These are phyloP conservation scores for Habroteleia sp. DNA, from an alignment of 2,888 invertebrate species.

Conservation along the genomic window DNA sequence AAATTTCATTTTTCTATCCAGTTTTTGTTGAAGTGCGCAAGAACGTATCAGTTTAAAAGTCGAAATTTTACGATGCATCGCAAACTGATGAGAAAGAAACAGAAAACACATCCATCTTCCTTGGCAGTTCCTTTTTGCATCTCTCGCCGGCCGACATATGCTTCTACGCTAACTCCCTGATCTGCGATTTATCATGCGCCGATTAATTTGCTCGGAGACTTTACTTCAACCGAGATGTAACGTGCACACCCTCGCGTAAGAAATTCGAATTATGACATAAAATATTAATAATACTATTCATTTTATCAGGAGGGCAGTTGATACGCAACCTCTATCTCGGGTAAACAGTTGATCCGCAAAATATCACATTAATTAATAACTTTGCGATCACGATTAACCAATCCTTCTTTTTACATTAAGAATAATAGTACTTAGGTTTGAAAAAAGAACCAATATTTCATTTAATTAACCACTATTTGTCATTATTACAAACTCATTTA, in stretches of 20 bases:
- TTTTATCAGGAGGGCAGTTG: slow-evolving; percentile 40
- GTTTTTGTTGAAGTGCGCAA: slow-evolving; percentile 41
- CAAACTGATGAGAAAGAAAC: slow-evolving; percentile 65
- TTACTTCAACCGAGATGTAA: slow-evolving; percentile 51
- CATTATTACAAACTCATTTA: too few species aligned
- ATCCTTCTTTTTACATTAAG: too few species aligned
- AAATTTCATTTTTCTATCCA: slow-evolving; percentile 52
- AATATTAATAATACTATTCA: slow-evolving; percentile 56
- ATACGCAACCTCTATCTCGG: slow-evolving; percentile 23
- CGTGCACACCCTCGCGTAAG: slow-evolving; percentile 37
- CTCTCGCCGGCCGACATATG: slow-evolving; percentile 59
- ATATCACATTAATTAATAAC: slow-evolving; percentile 50
- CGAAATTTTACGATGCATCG: slow-evolving; percentile 58
- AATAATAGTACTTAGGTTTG: too few species aligned
- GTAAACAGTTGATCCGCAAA: slow-evolving; percentile 25
- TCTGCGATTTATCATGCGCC: slow-evolving; percentile 76
- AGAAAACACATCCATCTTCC: slow-evolving; percentile 75
- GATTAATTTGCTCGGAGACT: slow-evolving; percentile 76
- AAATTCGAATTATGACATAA: slow-evolving; percentile 42
- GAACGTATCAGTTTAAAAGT: slow-evolving; percentile 58
- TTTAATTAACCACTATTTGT: too few species aligned
- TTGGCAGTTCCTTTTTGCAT: slow-evolving; percentile 74
- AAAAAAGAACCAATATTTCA: too few species aligned
- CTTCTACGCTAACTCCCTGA: slow-evolving; percentile 61
- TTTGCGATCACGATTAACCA: slow-evolving; percentile 1